Percentiles rank a stretch among this genome's conserved stretches.
Evolutionary conservation across 37 sponge, comb jelly and placozoan genomes (phyloP).

Genomic region (Eunapius fragilis): DNA sequence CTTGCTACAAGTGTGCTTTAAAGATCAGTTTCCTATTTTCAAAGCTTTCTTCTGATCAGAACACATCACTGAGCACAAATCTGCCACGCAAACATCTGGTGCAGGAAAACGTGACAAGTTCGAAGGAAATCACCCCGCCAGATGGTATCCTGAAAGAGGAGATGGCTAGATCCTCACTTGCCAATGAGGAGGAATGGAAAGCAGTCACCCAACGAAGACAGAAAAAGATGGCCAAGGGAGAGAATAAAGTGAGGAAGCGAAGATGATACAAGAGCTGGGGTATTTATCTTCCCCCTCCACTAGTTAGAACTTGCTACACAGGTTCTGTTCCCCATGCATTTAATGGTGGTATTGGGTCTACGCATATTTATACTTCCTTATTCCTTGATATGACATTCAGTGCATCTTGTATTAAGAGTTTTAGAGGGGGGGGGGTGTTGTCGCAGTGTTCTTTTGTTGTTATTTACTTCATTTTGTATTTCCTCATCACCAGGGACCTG

Average conservation of each 20-base stretch:
- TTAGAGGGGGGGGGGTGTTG: no score
- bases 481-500: background rate
- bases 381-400: no score
- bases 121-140: constrained; percentile 23
- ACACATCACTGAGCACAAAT: background rate
- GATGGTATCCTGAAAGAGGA: constrained; percentile 14
- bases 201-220: background rate
- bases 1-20: background rate
- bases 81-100: background rate
- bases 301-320: no score
- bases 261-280: no score
- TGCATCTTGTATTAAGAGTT: no score
- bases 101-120: background rate
- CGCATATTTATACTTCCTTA: no score
- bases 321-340: no score
- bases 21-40: background rate
- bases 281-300: no score
- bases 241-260: no score
- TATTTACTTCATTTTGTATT: background rate
- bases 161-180: background rate
- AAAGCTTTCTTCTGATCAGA: background rate
- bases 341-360: no score
- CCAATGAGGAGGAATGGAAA: background rate
- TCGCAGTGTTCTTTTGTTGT: no score
- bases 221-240: background rate